These are phyloP conservation scores for Neosilurus mollespiculum DNA, from an alignment of 2,797 vertebrate species.

Conservation along the genomic window DNA sequence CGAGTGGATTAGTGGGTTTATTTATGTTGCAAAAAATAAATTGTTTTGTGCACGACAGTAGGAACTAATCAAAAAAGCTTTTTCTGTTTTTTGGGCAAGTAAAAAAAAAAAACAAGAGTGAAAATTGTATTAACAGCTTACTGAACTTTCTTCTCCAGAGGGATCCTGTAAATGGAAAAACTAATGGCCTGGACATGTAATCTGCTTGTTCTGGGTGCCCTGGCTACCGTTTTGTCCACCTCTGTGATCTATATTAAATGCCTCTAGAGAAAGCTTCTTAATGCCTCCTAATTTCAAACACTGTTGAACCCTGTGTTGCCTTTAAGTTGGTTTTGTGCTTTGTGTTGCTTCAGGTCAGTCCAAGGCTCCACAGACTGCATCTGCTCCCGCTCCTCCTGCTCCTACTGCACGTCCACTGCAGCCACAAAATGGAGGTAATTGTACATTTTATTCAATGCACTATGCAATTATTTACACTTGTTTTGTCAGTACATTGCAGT, in stretches of 20 bases:
- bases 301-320: background rate
- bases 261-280: background rate
- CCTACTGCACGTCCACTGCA: conserved; percentile 63
- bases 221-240: background rate
- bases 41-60: background rate
- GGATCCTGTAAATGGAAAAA: background rate
- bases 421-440: conserved; percentile 66
- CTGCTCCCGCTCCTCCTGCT: conserved; percentile 53
- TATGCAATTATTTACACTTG: background rate
- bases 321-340: conserved; percentile 5
- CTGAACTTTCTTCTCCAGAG: background rate
- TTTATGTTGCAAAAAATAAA: too few species aligned
- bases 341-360: conserved; percentile 64
- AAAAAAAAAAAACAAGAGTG: background rate
- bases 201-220: background rate
- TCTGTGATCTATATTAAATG: background rate
- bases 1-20: background rate
- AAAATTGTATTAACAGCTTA: background rate
- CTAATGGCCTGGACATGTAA: background rate
- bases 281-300: background rate
- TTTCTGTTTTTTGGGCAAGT: background rate
- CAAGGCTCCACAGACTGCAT: conserved; percentile 60
- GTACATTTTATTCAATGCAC: conserved; percentile 47
- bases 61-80: background rate
- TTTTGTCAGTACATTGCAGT: background rate